A percentile compares a stretch with the other conserved stretches of the same genome.
These are phyloP conservation scores for Poliocrania exsul DNA, from an alignment of 2,797 vertebrate genomes.

Conservation along the genomic window DNA sequence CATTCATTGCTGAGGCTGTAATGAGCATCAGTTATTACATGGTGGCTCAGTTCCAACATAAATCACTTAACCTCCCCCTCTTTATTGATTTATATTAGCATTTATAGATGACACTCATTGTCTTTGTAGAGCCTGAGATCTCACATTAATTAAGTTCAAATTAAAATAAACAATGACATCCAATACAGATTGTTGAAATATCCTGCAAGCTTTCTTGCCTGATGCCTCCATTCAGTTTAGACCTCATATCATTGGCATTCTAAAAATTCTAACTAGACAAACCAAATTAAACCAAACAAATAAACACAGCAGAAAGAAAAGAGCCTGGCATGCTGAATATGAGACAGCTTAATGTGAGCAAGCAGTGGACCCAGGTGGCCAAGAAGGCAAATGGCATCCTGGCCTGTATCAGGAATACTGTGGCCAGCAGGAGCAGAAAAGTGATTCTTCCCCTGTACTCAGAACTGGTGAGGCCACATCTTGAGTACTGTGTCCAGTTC, in stretches of 20 bases:
- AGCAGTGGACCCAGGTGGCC: neutral
- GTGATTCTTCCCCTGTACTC: neutral
- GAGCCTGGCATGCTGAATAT: neutral
- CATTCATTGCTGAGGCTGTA: slow-evolving; percentile 7
- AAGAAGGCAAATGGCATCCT: neutral
- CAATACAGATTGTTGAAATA: neutral
- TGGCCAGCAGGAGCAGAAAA: neutral
- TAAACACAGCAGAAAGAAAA: neutral
- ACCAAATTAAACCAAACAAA: neutral
- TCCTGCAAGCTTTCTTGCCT: neutral
- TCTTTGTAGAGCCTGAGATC: neutral
- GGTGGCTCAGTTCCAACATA: slow-evolving; percentile 38
- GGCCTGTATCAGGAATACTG: neutral
- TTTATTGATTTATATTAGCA: slow-evolving; percentile 55
- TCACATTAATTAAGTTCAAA: slow-evolving; percentile 49
- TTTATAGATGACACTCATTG: slow-evolving; percentile 53
- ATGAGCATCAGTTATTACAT: slow-evolving; percentile 5
- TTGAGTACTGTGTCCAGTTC: neutral
- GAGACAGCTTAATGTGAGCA: neutral
- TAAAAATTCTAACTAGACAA: slow-evolving; percentile 5
- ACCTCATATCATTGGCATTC: neutral
- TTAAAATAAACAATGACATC: slow-evolving; percentile 43
- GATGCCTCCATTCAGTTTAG: neutral
- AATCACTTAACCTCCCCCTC: slow-evolving; percentile 32
- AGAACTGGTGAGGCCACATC: no score